These are phyloP conservation scores for Panagrolaimus sp. DNA, from an alignment of 1,140 invertebrate genomes.

Conservation along the genomic window DNA sequence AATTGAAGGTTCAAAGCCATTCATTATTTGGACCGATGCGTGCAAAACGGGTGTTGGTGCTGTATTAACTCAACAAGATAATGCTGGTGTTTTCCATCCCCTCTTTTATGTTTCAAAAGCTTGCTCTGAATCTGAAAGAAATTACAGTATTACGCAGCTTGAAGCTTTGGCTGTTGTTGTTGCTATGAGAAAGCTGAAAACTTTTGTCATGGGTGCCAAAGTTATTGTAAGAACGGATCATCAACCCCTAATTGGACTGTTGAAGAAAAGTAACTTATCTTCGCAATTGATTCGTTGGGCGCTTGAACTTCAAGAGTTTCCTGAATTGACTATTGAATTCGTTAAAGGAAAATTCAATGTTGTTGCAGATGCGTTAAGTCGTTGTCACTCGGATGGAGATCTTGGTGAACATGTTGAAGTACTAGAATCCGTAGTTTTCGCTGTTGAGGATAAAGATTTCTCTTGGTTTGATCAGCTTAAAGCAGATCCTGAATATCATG, in stretches of 20 bases:
- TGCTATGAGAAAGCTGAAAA: not conserved
- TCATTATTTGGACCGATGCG: constrained; percentile 19
- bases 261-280: not conserved
- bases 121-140: not conserved
- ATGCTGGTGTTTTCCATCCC: not conserved
- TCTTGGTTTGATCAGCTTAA: not conserved
- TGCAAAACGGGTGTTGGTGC: constrained; percentile 13
- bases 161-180: not conserved
- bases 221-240: not conserved
- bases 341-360: constrained; percentile 16
- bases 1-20: not conserved
- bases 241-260: not conserved
- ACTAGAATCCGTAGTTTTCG: not conserved
- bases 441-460: not conserved
- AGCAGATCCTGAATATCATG: not conserved
- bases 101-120: constrained; percentile 16
- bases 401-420: not conserved
- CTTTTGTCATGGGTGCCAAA: not conserved
- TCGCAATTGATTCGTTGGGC: not conserved
- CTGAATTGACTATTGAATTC: not conserved
- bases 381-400: not conserved
- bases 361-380: constrained; percentile 23
- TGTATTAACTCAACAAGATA: constrained; percentile 18
- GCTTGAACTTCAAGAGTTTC: not conserved
- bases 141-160: not conserved